These are phyloP conservation scores for Phyllotreta striolata DNA, from an alignment of 2,888 invertebrate species.

Conservation along the genomic window DNA sequence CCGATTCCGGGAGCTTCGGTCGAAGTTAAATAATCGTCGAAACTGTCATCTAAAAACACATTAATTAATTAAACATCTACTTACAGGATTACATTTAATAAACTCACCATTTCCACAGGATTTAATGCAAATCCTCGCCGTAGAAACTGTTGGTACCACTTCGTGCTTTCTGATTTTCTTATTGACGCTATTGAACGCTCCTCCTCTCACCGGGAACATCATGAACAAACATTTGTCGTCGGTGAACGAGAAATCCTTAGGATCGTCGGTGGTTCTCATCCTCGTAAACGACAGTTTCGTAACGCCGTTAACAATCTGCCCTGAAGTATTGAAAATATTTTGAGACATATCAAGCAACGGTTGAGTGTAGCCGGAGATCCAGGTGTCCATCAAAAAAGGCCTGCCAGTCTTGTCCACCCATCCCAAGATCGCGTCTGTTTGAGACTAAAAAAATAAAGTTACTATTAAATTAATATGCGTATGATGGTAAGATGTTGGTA, in stretches of 20 bases:
- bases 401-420: constrained; percentile 85
- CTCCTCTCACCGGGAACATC: constrained; percentile 88
- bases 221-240: constrained; percentile 84
- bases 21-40: constrained; percentile 65
- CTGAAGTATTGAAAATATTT: constrained; percentile 75
- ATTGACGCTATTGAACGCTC: constrained; percentile 81
- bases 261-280: constrained; percentile 78
- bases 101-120: constrained; percentile 78
- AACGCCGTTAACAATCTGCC: constrained; percentile 76
- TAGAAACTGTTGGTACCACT: constrained; percentile 74
- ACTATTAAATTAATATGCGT: neutral
- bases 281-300: constrained; percentile 82
- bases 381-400: constrained; percentile 88
- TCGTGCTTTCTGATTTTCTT: constrained; percentile 87
- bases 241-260: constrained; percentile 79
- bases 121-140: constrained; percentile 81
- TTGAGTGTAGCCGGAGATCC: constrained; percentile 81
- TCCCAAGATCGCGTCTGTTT: constrained; percentile 88
- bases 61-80: constrained; percentile 5
- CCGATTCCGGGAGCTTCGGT: constrained; percentile 71
- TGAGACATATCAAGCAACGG: constrained; percentile 78
- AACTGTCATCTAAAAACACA: constrained; percentile 63
- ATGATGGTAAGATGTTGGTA: neutral
- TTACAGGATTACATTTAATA: neutral
- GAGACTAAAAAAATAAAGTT: constrained; percentile 66